Percentiles rank a stretch among this genome's conserved stretches.
Conservation (phyloP, 2,888 invertebrate genomes). For the Patella depressa region DNA sequence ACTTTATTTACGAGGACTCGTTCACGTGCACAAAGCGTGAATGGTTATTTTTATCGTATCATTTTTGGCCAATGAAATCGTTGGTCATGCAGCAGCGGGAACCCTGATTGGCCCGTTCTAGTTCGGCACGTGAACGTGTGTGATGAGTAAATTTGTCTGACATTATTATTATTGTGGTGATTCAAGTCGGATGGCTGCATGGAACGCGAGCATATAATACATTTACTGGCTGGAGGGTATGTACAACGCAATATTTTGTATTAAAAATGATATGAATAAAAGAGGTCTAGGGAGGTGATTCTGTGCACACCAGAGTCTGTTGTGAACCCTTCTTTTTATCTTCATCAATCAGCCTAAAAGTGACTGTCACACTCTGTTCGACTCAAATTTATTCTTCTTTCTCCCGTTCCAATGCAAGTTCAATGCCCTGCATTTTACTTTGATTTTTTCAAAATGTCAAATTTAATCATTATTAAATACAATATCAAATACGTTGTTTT, state of each 20-base stretch:
- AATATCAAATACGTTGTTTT: too few relatives aligned
- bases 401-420: too few relatives aligned
- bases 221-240: conserved; percentile 96
- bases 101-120: conserved; percentile 29
- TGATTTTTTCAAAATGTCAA: too few relatives aligned
- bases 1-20: conserved; percentile 12
- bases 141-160: not conserved
- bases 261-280: not conserved
- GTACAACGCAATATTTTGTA: conserved; percentile 70
- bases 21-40: conserved; percentile 35
- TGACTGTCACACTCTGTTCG: too few relatives aligned
- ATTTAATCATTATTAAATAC: too few relatives aligned
- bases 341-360: too few relatives aligned
- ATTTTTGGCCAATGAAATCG: conserved; percentile 31
- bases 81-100: conserved; percentile 20
- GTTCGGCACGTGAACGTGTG: conserved; percentile 24
- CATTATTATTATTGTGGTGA: conserved; percentile 31
- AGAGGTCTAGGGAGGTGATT: too few relatives aligned
- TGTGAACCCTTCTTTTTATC: too few relatives aligned
- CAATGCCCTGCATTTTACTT: too few relatives aligned
- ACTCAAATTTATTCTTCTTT: too few relatives aligned
- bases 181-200: conserved; percentile 35
- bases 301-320: too few relatives aligned
- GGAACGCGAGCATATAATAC: conserved; percentile 77
- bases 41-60: conserved; percentile 8